Evolutionary conservation across 2,113 vertebrate species (phyloP).

Genomic region (Gymnarchus niloticus): DNA sequence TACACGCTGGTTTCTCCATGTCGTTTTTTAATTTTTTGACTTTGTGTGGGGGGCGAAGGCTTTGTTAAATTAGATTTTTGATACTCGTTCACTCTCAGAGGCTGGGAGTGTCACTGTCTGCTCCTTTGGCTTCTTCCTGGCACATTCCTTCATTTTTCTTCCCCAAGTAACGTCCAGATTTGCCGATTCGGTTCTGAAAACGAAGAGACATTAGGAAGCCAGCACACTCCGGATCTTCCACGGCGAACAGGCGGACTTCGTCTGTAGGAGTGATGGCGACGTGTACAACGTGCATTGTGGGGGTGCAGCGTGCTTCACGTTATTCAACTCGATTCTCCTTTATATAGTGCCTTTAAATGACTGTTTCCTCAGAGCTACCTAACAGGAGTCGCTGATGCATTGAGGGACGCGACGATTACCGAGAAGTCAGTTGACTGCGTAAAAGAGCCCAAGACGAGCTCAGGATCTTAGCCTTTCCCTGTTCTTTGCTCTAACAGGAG

Average conservation of each 20-base stretch:
- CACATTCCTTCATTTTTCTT: neutral
- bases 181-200: neutral
- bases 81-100: neutral
- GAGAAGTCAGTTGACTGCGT: no score
- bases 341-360: no score
- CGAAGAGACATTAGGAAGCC: no score
- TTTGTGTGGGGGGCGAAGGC: neutral
- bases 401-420: no score
- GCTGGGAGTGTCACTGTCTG: neutral
- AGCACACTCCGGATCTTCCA: no score
- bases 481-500: conserved; percentile 53
- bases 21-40: neutral
- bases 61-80: neutral
- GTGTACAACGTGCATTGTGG: neutral
- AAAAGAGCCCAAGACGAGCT: conserved; percentile 40
- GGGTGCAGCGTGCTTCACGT: neutral
- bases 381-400: no score
- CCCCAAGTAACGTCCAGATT: neutral
- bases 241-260: no score
- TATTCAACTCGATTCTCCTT: no score
- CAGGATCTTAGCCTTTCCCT: conserved; percentile 47
- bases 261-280: neutral
- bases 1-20: no score
- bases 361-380: no score
- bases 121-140: neutral